Percentiles rank a stretch among this genome's conserved stretches.
Evolutionary conservation across 1,140 invertebrate genomes (phyloP).

Genomic region (Hestina assimilis): DNA sequence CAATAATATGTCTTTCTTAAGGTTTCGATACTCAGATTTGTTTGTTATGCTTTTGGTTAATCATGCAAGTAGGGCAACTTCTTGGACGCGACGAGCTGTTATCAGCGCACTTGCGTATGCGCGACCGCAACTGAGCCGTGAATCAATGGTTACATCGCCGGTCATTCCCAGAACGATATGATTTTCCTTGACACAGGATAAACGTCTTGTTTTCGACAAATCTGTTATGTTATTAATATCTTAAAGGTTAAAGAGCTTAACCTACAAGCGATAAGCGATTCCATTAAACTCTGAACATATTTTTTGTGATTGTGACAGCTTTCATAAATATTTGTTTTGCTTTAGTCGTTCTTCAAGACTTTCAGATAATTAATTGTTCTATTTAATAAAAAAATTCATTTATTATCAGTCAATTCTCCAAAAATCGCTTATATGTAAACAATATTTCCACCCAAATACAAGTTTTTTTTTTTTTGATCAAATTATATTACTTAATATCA

Average conservation of each 20-base stretch:
- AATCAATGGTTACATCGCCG: constrained; percentile 29
- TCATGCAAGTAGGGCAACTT: constrained; percentile 1
- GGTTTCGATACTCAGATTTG: neutral
- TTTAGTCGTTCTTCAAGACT: too few relatives aligned
- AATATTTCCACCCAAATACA: too few relatives aligned
- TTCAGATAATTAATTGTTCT: too few relatives aligned
- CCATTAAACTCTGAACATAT: constrained; percentile 5
- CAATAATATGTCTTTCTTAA: neutral
- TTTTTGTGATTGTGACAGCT: too few relatives aligned
- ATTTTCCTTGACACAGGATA: constrained; percentile 40
- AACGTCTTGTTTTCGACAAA: constrained; percentile 34
- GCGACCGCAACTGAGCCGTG: constrained; percentile 20
- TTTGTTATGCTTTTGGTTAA: neutral
- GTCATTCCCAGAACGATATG: constrained; percentile 44
- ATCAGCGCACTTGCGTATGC: neutral
- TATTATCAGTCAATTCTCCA: too few relatives aligned
- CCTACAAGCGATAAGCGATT: neutral
- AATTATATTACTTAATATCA: too few relatives aligned
- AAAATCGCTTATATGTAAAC: too few relatives aligned
- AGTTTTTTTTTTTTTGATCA: too few relatives aligned
- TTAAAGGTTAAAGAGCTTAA: neutral
- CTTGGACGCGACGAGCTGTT: neutral
- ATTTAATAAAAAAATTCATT: too few relatives aligned
- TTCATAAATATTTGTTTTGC: too few relatives aligned
- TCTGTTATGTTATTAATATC: constrained; percentile 10